Evolutionary conservation across 2,888 invertebrate species (phyloP).

Genomic region (Hanleya hanleyi): DNA sequence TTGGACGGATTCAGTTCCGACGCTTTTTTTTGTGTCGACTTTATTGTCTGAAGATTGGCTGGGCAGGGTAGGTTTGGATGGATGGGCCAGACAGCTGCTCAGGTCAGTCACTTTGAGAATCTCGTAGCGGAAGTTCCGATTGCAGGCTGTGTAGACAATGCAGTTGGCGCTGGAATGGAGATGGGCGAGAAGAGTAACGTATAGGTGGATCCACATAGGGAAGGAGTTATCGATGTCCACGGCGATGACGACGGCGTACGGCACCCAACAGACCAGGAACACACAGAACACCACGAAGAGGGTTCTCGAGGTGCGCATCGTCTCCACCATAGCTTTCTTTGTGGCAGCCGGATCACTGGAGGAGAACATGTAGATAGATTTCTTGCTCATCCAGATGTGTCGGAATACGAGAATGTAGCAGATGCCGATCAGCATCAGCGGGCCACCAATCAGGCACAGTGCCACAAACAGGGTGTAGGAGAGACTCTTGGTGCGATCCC

Average conservation of each 20-base stretch:
- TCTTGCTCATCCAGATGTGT: conserved; percentile 53
- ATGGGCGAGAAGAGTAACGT: conserved; percentile 62
- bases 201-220: conserved; percentile 54
- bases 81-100: no score
- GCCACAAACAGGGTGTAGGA: conserved; percentile 63
- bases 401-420: conserved; percentile 57
- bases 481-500: conserved; percentile 63
- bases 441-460: conserved; percentile 50
- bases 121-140: conserved; percentile 48
- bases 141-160: conserved; percentile 52
- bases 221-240: conserved; percentile 48
- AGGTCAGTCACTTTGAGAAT: conserved; percentile 24
- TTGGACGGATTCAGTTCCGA: no score
- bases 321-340: conserved; percentile 51
- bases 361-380: conserved; percentile 48
- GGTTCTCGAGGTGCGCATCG: conserved; percentile 52
- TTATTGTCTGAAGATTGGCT: no score
- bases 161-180: conserved; percentile 61
- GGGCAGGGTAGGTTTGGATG: no score
- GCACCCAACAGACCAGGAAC: conserved; percentile 63
- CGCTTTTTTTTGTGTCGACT: no score
- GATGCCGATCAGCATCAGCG: conserved; percentile 49
- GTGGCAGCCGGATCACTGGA: conserved; percentile 37
- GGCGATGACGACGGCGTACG: conserved; percentile 60
- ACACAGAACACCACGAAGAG: conserved; percentile 58